Conservation (phyloP, 2,113 vertebrate genomes). For the Podarcis cretensis region DNA sequence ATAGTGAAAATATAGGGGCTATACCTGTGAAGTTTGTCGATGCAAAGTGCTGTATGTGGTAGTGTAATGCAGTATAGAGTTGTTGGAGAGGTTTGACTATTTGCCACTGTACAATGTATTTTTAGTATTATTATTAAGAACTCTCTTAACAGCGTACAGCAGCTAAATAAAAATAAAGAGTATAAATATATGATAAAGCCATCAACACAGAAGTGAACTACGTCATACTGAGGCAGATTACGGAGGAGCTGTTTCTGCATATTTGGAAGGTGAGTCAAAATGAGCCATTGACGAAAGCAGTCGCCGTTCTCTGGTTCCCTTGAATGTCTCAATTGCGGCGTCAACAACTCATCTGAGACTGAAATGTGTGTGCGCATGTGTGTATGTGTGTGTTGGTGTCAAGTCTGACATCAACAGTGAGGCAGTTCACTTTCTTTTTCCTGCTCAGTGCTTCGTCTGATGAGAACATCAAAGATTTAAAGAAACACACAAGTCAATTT, state of each 20-base stretch:
- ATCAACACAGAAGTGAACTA: neutral
- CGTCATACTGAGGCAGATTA: neutral
- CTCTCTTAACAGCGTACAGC: too few species aligned
- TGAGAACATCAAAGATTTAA: conserved; percentile 7
- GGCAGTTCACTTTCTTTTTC: conserved; percentile 9
- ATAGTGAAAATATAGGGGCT: neutral
- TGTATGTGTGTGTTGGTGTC: neutral
- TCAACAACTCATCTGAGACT: conserved; percentile 8
- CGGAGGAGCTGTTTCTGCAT: neutral
- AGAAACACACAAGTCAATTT: neutral
- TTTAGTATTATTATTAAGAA: too few species aligned
- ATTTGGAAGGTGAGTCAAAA: conserved; percentile 20
- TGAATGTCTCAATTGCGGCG: conserved; percentile 34
- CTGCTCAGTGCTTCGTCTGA: neutral
- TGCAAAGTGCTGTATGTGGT: too few species aligned
- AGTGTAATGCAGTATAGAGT: neutral
- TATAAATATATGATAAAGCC: too few species aligned
- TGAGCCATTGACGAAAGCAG: conserved; percentile 25
- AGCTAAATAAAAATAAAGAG: too few species aligned
- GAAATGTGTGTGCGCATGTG: conserved; percentile 32
- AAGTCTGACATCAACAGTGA: conserved; percentile 20
- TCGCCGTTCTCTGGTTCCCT: conserved; percentile 29
- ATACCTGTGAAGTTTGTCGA: neutral
- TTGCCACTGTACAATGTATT: too few species aligned
- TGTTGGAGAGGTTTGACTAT: neutral